Evolutionary conservation across 2,888 invertebrate genomes (phyloP), one percentile per base, ranked within the genome.

Genomic region (Coleophora deauratella): DNA sequence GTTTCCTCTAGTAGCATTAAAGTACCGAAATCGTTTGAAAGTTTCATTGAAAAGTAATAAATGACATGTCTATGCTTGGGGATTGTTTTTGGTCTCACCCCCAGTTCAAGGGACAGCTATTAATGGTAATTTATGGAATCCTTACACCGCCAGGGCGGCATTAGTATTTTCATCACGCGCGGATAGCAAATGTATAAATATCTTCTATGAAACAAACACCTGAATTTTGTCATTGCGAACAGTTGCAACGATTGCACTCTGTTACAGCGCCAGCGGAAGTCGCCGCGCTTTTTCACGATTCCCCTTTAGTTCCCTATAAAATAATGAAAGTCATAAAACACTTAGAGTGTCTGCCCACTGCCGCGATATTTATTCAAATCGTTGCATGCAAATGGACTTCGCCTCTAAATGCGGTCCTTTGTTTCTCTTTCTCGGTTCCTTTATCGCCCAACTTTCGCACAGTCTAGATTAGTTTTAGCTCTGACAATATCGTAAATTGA

Each of bases 121-220:
- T 68, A 73, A 76, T 74, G 69, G 66, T 61, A 44, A 75, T 75
- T 75, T 73, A 70, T 73, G 68, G 68, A 66, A 68, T 73, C 73
- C 75, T 75, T 72, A 69, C 64, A 69, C 71, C 69, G n/a, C n/a
- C n/a, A n/a, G n/a, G n/a, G n/a, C n/a, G 66, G 66, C 67, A 72
- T 75, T 72, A 70, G 67, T 64, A 67, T 67, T 72, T 72, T 73
- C 21, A 6, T 21, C 21, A 21, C 21, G 21, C 21, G 21, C 21
- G 21, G 6, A 21, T 6, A 21, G 21, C 21, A 21, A 21, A 21
- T 21, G 6, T 21, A 4, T 3, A 21, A 21, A 21, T 6, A 21
- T 21, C 6, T 6, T 6, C 3, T 21, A 21, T 21, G 21, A 21
- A 21, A 21, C 21, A 4, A 21, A 21, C 21, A 21, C 21, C 6